These are phyloP conservation scores for Drosophila sproati DNA, from an alignment of 1,140 invertebrate genomes.

Conservation along the genomic window DNA sequence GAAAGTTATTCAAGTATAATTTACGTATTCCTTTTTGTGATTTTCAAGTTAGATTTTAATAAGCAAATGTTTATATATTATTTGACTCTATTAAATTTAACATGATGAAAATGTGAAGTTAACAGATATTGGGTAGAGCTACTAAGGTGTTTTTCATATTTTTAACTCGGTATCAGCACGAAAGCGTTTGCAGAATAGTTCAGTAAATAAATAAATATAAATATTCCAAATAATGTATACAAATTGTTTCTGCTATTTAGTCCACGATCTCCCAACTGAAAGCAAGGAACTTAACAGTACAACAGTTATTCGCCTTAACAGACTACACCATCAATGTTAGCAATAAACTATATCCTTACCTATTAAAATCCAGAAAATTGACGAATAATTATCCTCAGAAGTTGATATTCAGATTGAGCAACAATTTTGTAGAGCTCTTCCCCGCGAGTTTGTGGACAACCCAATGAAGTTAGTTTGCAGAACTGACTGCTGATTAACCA, in stretches of 20 bases:
- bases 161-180: neutral
- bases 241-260: too few relatives aligned
- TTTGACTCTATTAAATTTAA: neutral
- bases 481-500: neutral
- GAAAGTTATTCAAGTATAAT: slow-evolving; percentile 9
- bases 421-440: neutral
- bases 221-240: too few relatives aligned
- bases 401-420: neutral
- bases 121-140: too few relatives aligned
- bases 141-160: neutral
- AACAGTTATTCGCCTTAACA: too few relatives aligned
- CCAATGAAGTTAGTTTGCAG: neutral
- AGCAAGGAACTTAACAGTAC: too few relatives aligned
- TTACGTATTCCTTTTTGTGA: slow-evolving; percentile 7
- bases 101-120: neutral
- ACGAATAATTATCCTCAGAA: neutral
- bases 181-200: neutral
- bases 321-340: too few relatives aligned
- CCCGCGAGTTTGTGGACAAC: neutral
- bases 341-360: too few relatives aligned
- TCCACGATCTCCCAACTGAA: too few relatives aligned
- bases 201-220: neutral
- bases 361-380: neutral
- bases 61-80: slow-evolving; percentile 5
- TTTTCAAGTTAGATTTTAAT: slow-evolving; percentile 13